Evolutionary conservation across 2,113 vertebrate genomes (phyloP), one percentile per base, ranked within the genome.

Genomic region (Bubo scandiacus): DNA sequence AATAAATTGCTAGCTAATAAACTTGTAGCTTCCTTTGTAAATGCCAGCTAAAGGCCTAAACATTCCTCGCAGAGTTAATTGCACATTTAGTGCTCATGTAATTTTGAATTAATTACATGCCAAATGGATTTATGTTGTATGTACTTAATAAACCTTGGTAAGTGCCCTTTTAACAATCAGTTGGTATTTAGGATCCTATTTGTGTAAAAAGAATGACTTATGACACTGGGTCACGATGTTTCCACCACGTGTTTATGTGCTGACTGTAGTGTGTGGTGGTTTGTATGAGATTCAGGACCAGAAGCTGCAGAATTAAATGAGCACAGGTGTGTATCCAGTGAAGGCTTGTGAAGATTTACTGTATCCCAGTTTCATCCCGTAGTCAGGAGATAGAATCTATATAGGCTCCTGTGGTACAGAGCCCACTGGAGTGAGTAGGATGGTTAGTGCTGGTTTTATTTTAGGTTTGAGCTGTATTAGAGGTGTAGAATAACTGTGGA

Each of bases 51-150:
- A 98, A 98, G 98, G 96, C 98, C 98, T 98, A 97, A 97, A 98
- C 97, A 96, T 98, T 98, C 97, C 91, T 59, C 15, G 59, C 97
- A 97, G 98, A 98, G 97, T 98, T 98, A 98, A 98, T 98, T 98
- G 98, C 97, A 98, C 98, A 97, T 98, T 98, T 98, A 98, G 98
- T 96, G 97, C 97, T 98, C 96, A 71, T 98, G 97, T 98, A 98
- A 98, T 98, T 98, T 98, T 98, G 98, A 98, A 98, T 98, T 98
- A 98, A 98, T 98, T 98, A 97, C 97, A 97, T 98, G 98, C 97
- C 98, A 98, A 98, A 98, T 97, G 98, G 98, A 98, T 98, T 98
- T 98, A 98, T 98, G 97, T 97, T 98, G 96, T 98, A 97, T 98
- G 97, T 98, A 98, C 98, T 98, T 98, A 98, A 98, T 98, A 98